Conservation (phyloP, 1,140 invertebrate genomes). For the Spodoptera litura region DNA sequence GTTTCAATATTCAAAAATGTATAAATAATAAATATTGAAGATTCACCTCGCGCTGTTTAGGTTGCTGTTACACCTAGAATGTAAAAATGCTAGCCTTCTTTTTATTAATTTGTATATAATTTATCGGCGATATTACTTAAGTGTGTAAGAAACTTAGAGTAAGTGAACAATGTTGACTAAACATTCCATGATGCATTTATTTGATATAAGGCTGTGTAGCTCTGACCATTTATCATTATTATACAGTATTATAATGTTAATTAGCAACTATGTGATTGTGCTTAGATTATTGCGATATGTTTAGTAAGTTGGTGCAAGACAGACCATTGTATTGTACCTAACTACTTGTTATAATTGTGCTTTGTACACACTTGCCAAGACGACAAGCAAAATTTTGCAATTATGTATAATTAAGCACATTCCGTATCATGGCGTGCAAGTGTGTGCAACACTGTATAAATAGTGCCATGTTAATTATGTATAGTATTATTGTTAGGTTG, state of each 20-base stretch:
- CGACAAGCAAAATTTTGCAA: not conserved
- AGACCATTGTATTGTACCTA: conserved; percentile 14
- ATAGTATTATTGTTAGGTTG: conserved; percentile 55
- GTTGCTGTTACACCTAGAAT: not conserved
- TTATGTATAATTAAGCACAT: conserved; percentile 24
- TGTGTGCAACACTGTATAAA: conserved; percentile 20
- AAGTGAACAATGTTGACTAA: conserved; percentile 24
- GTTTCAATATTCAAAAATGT: too few relatives aligned
- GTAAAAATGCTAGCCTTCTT: not conserved
- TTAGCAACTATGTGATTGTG: conserved; percentile 55
- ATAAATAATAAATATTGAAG: not conserved
- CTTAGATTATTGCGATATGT: conserved; percentile 25
- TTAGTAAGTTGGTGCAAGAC: not conserved
- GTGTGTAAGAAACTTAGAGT: conserved; percentile 22
- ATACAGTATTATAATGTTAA: conserved; percentile 65
- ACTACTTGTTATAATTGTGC: not conserved
- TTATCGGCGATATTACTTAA: conserved; percentile 36
- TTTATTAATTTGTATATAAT: conserved; percentile 24
- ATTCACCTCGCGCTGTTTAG: conserved; percentile 23
- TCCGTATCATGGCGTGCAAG: conserved; percentile 7
- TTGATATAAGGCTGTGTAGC: conserved; percentile 61
- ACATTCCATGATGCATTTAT: conserved; percentile 67
- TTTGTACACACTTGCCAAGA: conserved; percentile 12
- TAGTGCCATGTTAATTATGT: conserved; percentile 62
- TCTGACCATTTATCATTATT: conserved; percentile 54